A percentile compares a stretch with the other conserved stretches of the same genome.
phyloP scores from a whole-genome alignment of 2,113 vertebrate genomes.

The Heloderma charlesbogerti region DNA sequence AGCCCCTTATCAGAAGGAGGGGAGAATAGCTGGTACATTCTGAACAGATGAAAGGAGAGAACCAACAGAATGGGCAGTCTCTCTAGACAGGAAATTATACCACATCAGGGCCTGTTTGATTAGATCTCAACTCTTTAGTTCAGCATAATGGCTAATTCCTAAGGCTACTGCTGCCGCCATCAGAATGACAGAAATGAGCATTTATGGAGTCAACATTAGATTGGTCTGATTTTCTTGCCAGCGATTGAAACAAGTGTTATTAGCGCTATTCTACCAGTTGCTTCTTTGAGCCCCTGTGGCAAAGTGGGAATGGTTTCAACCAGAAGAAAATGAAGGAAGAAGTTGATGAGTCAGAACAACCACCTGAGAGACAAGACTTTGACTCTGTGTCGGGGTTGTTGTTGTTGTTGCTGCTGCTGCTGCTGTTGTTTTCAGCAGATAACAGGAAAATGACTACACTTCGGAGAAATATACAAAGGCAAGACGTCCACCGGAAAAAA shows the following conservation, averaged over 20 bases:
- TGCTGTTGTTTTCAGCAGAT: constrained; percentile 48
- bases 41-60: not conserved
- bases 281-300: constrained; percentile 51
- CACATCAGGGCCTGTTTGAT: not conserved
- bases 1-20: not conserved
- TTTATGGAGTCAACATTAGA: constrained; percentile 35
- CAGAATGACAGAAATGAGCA: constrained; percentile 30
- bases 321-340: constrained; percentile 61
- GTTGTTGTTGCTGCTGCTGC: not conserved
- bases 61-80: not conserved
- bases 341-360: constrained; percentile 61
- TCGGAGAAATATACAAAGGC: constrained; percentile 29
- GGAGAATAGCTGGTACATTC: not conserved
- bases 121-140: not conserved
- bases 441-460: constrained; percentile 53
- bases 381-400: constrained; percentile 17
- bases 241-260: not conserved
- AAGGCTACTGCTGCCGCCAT: constrained; percentile 1
- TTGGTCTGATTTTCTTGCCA: constrained; percentile 42
- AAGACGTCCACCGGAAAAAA: constrained; percentile 19
- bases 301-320: constrained; percentile 61
- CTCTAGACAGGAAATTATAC: not conserved
- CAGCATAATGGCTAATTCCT: not conserved
- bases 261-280: constrained; percentile 28
- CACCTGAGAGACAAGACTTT: constrained; percentile 42